Percentiles rank a stretch among this genome's conserved stretches.
Evolutionary conservation across 2,888 invertebrate genomes (phyloP).

Genomic region (Drosophila leonis): DNA sequence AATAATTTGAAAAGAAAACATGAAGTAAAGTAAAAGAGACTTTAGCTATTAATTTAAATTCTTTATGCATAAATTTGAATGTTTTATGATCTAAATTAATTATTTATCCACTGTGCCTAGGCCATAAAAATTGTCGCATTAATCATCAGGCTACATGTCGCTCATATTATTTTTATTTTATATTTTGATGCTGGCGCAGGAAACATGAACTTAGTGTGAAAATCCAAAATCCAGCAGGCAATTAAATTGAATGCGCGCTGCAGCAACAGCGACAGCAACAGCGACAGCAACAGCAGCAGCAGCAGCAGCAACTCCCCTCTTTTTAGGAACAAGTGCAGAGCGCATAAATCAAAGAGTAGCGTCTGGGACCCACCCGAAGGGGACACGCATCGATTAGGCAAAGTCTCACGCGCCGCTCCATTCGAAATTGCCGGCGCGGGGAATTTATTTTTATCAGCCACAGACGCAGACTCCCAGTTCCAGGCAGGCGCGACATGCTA

Average conservation of each 20-base stretch:
- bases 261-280: slow-evolving; percentile 19
- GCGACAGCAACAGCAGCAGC: slow-evolving; percentile 13
- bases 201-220: slow-evolving; percentile 77
- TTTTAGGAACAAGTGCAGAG: slow-evolving; percentile 61
- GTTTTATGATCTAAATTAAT: not conserved
- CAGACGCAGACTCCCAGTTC: not conserved
- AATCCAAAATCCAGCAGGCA: slow-evolving; percentile 61
- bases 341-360: slow-evolving; percentile 70
- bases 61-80: not conserved
- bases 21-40: not conserved
- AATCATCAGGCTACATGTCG: slow-evolving; percentile 75
- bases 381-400: slow-evolving; percentile 50
- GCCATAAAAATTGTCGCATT: slow-evolving; percentile 81
- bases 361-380: slow-evolving; percentile 12
- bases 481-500: slow-evolving; percentile 48
- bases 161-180: slow-evolving; percentile 36
- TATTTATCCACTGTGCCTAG: slow-evolving; percentile 58
- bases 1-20: not conserved
- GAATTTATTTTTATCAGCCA: slow-evolving; percentile 48
- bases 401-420: slow-evolving; percentile 36
- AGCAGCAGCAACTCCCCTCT: slow-evolving; percentile 11
- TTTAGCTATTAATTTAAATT: not conserved
- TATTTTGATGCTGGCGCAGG: slow-evolving; percentile 55
- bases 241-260: slow-evolving; percentile 67
- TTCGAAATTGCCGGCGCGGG: not conserved